Percentiles rank a stretch among this genome's conserved stretches.
Conservation (phyloP, 53 echinoderm and acorn worm species). For the Patiria pectinifera region DNA sequence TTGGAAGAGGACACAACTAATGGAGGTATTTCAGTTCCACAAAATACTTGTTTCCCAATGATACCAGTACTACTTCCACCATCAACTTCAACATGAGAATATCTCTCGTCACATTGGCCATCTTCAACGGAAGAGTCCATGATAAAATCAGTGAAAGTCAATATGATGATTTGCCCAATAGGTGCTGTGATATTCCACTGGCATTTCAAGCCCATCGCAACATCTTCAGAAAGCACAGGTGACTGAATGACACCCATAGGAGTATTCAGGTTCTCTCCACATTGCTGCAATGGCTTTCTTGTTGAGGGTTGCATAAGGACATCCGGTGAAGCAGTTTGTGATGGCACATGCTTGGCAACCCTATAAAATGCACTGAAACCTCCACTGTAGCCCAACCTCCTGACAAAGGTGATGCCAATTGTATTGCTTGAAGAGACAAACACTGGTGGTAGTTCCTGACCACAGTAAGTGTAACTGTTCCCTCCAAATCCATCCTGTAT, state of each 20-base stretch:
- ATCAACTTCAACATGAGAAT: no score
- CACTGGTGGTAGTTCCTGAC: background rate
- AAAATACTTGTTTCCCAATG: background rate
- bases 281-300: background rate
- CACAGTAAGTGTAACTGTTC: slow-evolving; percentile 34
- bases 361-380: slow-evolving; percentile 49
- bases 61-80: no score
- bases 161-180: background rate
- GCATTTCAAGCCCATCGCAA: background rate
- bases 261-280: background rate
- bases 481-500: slow-evolving; percentile 11
- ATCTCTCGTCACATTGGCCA: no score
- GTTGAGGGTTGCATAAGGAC: background rate
- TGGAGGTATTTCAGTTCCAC: no score
- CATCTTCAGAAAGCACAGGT: background rate
- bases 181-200: slow-evolving; percentile 9
- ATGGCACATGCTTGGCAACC: no score
- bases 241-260: slow-evolving; percentile 12
- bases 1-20: slow-evolving; percentile 12
- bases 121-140: background rate
- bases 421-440: slow-evolving; percentile 32
- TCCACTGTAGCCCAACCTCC: slow-evolving; percentile 34
- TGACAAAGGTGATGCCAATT: slow-evolving; percentile 11
- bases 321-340: background rate
- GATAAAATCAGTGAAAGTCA: background rate